Base-by-base conservation (phyloP, 2,888 invertebrate genomes). In the Caenorhabditis zanzibari region DNA sequence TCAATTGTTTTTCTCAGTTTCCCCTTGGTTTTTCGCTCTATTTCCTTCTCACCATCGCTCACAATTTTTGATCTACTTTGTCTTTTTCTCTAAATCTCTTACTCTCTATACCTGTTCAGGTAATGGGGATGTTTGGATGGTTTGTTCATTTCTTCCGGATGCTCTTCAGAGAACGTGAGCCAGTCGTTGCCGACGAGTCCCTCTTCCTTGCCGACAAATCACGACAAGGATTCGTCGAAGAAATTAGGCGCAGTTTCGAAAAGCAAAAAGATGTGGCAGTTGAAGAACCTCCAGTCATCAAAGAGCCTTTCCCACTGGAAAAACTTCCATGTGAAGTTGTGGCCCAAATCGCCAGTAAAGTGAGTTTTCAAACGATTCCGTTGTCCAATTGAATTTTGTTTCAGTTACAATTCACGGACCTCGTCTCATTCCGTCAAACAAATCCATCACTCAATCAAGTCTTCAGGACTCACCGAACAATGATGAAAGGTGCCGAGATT, bases 31-130 rank as follows among this genome's bases (percentile, higher is more conserved):
- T 54, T 52, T 52, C 22, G 19, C 28, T 28, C 1, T 5, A 22
- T 26, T 22, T 2, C 2, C 19, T 56, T 72, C 32, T 26, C 72
- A 16, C 58, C 22, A 38, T 10, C 26, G 26, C 28, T 41, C 38
- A 26, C 24, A 24, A 44, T 19, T 14, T 68, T 58, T 35, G 58
- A 44, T 69, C 56, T 69, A 52, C 32, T 22, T 69, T 28, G 41
- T 61, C 24, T 61, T 4, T 49, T 56, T 76, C 76, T 68, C 76
- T 76, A 14, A 26, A 14, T 32, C 66, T 68, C 68, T 58, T n/a
- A 22, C 24, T 38, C 44, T 47, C 28, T 32, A n/a, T n/a, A n/a
- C n/a, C 59, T 49, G 49, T 28, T 1, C 41, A 44, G 59, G 7
- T 10, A 14, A 41, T 41, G 49, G n/a, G 16, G n/a, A 19, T 24